phyloP scores from a whole-genome alignment of 2,888 invertebrate species.

The Leucophora obtusa region DNA sequence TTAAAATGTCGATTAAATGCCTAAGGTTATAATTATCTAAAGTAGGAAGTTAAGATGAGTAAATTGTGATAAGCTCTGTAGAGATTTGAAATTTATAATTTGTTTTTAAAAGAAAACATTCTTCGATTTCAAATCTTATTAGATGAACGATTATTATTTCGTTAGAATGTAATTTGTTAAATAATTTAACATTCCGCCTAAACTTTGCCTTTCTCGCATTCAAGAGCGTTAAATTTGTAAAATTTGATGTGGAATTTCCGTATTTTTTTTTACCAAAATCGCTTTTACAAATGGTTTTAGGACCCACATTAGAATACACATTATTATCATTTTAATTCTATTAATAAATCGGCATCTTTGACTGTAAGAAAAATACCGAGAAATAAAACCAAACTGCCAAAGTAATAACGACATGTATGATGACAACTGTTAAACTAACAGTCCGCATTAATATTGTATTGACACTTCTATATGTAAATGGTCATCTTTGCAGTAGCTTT shows the following conservation, averaged over 20 bases:
- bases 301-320: constrained; percentile 11
- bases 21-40: neutral
- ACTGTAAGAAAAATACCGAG: neutral
- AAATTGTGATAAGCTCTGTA: neutral
- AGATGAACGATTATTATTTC: too few species aligned
- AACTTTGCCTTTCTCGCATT: too few species aligned
- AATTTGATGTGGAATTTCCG: too few species aligned
- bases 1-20: neutral
- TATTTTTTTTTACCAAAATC: too few species aligned
- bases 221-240: too few species aligned
- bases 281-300: neutral
- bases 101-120: neutral
- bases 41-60: neutral
- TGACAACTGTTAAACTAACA: constrained; percentile 35
- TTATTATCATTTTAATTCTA: constrained; percentile 33
- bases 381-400: constrained; percentile 25
- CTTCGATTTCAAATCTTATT: neutral
- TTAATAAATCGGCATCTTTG: constrained; percentile 42
- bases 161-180: too few species aligned
- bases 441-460: constrained; percentile 18
- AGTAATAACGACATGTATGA: constrained; percentile 34
- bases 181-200: too few species aligned
- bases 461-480: constrained; percentile 42
- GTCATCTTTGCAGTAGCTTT: constrained; percentile 14
- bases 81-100: neutral